Evolutionary conservation across 1,140 invertebrate genomes (phyloP).

Genomic region (Whitmania pigra): DNA sequence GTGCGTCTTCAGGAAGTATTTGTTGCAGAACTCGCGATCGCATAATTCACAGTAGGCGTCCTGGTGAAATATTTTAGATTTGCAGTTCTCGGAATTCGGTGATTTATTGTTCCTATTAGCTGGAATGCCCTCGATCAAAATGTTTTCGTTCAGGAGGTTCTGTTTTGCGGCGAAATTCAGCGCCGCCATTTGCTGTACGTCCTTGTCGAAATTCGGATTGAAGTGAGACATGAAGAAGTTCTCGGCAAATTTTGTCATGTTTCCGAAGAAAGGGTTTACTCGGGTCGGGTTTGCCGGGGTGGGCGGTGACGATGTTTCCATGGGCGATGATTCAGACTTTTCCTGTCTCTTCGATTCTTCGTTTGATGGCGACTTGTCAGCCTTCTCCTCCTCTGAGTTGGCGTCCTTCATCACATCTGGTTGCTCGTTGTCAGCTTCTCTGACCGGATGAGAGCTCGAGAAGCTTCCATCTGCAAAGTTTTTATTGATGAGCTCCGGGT

Average conservation of each 20-base stretch:
- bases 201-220: too few species aligned
- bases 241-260: too few species aligned
- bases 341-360: too few species aligned
- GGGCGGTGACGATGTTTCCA: too few species aligned
- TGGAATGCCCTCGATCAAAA: not conserved
- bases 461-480: not conserved
- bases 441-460: not conserved
- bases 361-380: too few species aligned
- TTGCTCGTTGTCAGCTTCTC: not conserved
- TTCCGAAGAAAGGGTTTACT: too few species aligned
- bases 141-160: not conserved
- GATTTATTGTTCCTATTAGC: not conserved
- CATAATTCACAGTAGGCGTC: slow-evolving; percentile 81
- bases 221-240: too few species aligned
- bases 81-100: slow-evolving; percentile 12
- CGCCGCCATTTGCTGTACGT: slow-evolving; percentile 9
- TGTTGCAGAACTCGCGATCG: slow-evolving; percentile 95
- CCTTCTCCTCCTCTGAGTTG: too few species aligned
- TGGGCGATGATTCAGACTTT: too few species aligned
- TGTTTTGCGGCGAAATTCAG: slow-evolving; percentile 2
- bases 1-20: slow-evolving; percentile 83
- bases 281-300: too few species aligned
- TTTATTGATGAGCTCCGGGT: not conserved
- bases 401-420: too few species aligned
- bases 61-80: slow-evolving; percentile 47